phyloP scores from a whole-genome alignment of 1,140 invertebrate species.

The Drosophila persimilis region DNA sequence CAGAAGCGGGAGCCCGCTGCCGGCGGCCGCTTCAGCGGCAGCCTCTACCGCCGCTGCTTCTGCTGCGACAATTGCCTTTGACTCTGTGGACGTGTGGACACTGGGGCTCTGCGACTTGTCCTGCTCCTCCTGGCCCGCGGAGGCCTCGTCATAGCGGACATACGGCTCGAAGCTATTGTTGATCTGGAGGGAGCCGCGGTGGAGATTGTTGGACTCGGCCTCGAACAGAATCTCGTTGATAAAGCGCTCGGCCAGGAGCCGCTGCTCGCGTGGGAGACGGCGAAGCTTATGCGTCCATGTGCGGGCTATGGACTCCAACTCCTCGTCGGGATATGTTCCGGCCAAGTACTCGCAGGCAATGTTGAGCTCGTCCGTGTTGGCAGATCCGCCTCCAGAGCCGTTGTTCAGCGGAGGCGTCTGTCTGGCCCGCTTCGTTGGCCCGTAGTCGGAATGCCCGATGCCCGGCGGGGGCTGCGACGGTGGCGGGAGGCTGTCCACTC shows the following conservation, averaged over 20 bases:
- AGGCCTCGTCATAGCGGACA: constrained; percentile 68
- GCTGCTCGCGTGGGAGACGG: constrained; percentile 66
- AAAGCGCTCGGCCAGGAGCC: constrained; percentile 73
- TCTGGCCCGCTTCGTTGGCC: constrained; percentile 46
- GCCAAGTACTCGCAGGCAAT: constrained; percentile 78
- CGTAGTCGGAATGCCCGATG: not conserved
- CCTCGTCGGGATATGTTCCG: constrained; percentile 74
- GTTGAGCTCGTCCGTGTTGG: constrained; percentile 66
- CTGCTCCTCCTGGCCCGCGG: constrained; percentile 57
- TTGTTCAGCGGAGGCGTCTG: constrained; percentile 44
- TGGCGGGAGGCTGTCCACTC: constrained; percentile 47
- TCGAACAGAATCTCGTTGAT: constrained; percentile 82
- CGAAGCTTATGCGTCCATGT: constrained; percentile 78
- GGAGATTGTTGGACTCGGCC: constrained; percentile 74
- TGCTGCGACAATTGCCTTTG: constrained; percentile 38
- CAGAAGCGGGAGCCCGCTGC: constrained; percentile 4
- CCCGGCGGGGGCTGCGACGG: constrained; percentile 23
- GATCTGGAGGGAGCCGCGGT: constrained; percentile 76
- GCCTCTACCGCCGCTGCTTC: constrained; percentile 9
- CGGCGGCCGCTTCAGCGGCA: not conserved
- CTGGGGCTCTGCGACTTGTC: constrained; percentile 78
- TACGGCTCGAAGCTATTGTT: constrained; percentile 79
- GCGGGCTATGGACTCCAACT: constrained; percentile 76
- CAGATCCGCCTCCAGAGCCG: constrained; percentile 10
- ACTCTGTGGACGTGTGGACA: constrained; percentile 66